Evolutionary conservation across 2,797 vertebrate genomes (phyloP).

Genomic region (Eospalax fontanierii): DNA sequence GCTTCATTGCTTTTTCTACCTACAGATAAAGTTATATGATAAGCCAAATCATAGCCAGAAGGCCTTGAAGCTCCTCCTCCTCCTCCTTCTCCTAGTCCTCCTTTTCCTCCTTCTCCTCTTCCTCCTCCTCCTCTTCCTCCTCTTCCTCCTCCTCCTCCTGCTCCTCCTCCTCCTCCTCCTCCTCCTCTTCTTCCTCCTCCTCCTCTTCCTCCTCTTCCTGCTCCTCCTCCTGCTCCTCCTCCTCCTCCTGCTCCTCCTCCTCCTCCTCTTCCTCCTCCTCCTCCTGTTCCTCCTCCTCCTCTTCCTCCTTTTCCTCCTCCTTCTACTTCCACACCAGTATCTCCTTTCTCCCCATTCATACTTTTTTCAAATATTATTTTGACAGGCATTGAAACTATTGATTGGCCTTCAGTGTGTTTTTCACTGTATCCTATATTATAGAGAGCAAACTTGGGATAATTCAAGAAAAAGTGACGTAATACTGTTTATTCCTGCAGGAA

Average conservation of each 20-base stretch:
- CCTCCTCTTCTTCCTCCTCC: not conserved
- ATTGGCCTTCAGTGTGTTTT: not conserved
- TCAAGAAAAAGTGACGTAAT: not conserved
- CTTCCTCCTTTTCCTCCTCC: not conserved
- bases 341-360: not conserved
- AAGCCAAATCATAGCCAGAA: slow-evolving; percentile 55
- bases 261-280: no score
- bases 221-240: no score
- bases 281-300: no score
- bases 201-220: not conserved
- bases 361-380: not conserved
- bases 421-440: not conserved
- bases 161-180: not conserved
- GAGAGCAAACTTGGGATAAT: not conserved
- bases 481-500: not conserved
- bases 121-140: not conserved
- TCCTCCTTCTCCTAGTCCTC: no score
- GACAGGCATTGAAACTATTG: not conserved
- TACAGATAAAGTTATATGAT: slow-evolving; percentile 58
- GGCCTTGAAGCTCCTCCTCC: not conserved
- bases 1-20: not conserved
- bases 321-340: not conserved
- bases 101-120: no score
- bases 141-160: not conserved
- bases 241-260: no score